phyloP scores from a whole-genome alignment of 2,797 vertebrate genomes.

The Tenualosa ilisha region DNA sequence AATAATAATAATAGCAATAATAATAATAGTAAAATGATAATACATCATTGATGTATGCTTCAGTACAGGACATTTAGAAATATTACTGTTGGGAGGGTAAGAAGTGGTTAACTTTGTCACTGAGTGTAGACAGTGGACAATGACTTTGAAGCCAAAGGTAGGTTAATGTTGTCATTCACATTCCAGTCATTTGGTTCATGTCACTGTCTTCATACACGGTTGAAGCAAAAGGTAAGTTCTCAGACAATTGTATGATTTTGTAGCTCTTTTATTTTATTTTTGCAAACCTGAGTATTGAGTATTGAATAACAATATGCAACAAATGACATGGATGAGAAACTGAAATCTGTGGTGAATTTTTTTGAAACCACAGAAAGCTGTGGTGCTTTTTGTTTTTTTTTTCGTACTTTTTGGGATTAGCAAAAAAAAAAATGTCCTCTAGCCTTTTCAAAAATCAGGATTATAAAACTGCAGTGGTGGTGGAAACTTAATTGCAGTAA shows the following conservation, averaged over 20 bases:
- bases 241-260: neutral
- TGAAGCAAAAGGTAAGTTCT: conserved; percentile 64
- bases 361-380: neutral
- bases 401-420: too few relatives aligned
- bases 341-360: too few relatives aligned
- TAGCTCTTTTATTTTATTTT: neutral
- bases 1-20: neutral
- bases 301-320: neutral
- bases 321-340: neutral
- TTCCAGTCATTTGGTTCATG: conserved; percentile 64
- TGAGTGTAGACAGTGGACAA: conserved; percentile 51
- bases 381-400: neutral
- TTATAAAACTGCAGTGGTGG: neutral
- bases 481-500: neutral
- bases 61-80: neutral
- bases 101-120: conserved; percentile 73
- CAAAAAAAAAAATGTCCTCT: neutral
- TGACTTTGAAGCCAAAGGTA: conserved; percentile 61
- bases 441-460: neutral
- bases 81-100: conserved; percentile 42
- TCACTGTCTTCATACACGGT: conserved; percentile 51
- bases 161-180: conserved; percentile 63
- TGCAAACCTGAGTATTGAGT: neutral
- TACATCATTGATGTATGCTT: neutral
- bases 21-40: neutral